These are phyloP conservation scores for Achroia grisella DNA, from an alignment of 1,140 invertebrate species.

Conservation along the genomic window DNA sequence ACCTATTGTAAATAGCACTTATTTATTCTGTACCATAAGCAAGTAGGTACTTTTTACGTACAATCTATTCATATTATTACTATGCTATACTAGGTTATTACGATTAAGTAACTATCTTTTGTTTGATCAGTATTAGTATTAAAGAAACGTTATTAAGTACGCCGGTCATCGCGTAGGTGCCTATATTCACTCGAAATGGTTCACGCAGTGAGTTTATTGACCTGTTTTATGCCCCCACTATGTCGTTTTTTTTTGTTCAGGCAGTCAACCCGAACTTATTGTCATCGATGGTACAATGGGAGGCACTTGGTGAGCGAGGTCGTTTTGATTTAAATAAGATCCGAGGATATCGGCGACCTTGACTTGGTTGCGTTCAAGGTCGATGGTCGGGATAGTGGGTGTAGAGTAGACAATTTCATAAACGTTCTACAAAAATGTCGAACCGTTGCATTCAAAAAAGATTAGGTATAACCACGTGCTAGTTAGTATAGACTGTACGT, in stretches of 20 bases:
- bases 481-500: no score
- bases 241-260: slow-evolving; percentile 36
- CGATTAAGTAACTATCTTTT: no score
- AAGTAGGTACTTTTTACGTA: no score
- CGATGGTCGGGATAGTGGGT: slow-evolving; percentile 16
- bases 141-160: not conserved
- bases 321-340: slow-evolving; percentile 24
- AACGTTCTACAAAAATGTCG: slow-evolving; percentile 5
- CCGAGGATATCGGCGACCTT: slow-evolving; percentile 35
- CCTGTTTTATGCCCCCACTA: slow-evolving; percentile 39
- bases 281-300: slow-evolving; percentile 43
- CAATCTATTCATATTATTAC: no score
- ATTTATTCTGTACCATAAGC: no score
- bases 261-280: slow-evolving; percentile 50
- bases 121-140: no score
- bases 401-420: slow-evolving; percentile 4
- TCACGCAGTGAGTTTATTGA: slow-evolving; percentile 44
- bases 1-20: no score
- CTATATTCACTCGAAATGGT: slow-evolving; percentile 42
- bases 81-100: no score
- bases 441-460: slow-evolving; percentile 7
- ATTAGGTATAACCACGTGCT: not conserved
- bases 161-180: slow-evolving; percentile 26
- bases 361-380: slow-evolving; percentile 41
- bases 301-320: slow-evolving; percentile 27